Evolutionary conservation across 2,113 vertebrate genomes (phyloP).

Genomic region (Rhinoderma darwinii): DNA sequence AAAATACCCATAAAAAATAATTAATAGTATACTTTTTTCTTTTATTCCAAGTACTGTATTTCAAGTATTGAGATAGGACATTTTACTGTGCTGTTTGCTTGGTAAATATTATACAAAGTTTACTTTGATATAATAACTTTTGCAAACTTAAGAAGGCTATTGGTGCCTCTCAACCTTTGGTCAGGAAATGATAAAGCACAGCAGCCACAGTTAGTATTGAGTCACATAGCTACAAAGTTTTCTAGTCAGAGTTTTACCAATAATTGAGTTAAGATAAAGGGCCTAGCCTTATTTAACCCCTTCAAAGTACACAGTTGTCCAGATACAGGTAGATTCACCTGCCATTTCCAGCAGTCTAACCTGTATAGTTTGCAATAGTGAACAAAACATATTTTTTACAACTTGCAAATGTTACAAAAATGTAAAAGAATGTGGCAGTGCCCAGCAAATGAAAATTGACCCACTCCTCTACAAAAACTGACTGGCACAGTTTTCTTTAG

Average conservation of each 20-base stretch:
- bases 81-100: not conserved
- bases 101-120: conserved; percentile 19
- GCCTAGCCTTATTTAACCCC: not conserved
- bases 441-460: too few relatives aligned
- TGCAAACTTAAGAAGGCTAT: not conserved
- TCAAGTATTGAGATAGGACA: not conserved
- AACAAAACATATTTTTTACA: not conserved
- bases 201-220: not conserved
- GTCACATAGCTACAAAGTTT: conserved; percentile 4
- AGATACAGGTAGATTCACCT: not conserved
- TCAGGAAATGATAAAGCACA: conserved; percentile 21
- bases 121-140: conserved; percentile 27
- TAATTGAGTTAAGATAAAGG: not conserved
- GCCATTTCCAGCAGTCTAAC: not conserved
- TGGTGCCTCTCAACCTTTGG: conserved; percentile 25
- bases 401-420: not conserved
- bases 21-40: not conserved
- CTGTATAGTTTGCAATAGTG: not conserved
- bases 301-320: not conserved
- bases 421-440: not conserved
- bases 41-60: not conserved
- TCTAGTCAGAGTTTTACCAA: not conserved
- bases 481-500: too few relatives aligned
- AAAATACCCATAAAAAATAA: not conserved
- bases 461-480: too few relatives aligned